These are phyloP conservation scores for Brachyrhaphis roseni DNA, from an alignment of 2,797 vertebrate genomes.

Conservation along the genomic window DNA sequence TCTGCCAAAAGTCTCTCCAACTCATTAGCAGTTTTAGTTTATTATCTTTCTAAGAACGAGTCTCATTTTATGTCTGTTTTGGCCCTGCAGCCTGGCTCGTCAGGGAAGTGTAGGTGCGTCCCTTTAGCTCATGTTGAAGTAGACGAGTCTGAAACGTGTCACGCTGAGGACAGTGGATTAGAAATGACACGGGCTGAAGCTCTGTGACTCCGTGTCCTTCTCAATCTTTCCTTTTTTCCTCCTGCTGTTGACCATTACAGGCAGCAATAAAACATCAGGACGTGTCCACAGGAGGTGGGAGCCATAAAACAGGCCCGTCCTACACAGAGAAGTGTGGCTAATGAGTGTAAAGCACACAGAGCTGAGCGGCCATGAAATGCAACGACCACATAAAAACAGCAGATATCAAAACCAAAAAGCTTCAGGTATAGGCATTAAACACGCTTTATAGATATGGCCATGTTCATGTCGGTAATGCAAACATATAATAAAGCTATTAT, in stretches of 20 bases:
- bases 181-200: slow-evolving; percentile 3
- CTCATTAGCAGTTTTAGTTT: not conserved
- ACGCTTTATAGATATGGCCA: slow-evolving; percentile 9
- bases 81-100: not conserved
- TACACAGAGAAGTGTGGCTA: slow-evolving; percentile 29
- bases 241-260: slow-evolving; percentile 33
- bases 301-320: slow-evolving; percentile 55
- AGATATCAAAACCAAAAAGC: slow-evolving; percentile 47
- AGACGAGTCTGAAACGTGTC: not conserved
- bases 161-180: not conserved
- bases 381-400: slow-evolving; percentile 18
- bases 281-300: slow-evolving; percentile 38
- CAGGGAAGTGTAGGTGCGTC: not conserved
- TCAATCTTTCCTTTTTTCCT: not conserved
- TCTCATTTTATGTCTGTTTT: not conserved
- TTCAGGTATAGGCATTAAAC: slow-evolving; percentile 23
- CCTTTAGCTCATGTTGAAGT: not conserved
- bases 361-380: slow-evolving; percentile 22
- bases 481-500: slow-evolving; percentile 37
- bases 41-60: not conserved
- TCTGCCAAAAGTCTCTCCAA: not conserved
- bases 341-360: slow-evolving; percentile 54
- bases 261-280: slow-evolving; percentile 53
- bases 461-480: slow-evolving; percentile 13
- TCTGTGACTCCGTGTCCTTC: not conserved